These are phyloP conservation scores for Tiliacea aurago DNA, from an alignment of 2,888 invertebrate species.

Conservation along the genomic window DNA sequence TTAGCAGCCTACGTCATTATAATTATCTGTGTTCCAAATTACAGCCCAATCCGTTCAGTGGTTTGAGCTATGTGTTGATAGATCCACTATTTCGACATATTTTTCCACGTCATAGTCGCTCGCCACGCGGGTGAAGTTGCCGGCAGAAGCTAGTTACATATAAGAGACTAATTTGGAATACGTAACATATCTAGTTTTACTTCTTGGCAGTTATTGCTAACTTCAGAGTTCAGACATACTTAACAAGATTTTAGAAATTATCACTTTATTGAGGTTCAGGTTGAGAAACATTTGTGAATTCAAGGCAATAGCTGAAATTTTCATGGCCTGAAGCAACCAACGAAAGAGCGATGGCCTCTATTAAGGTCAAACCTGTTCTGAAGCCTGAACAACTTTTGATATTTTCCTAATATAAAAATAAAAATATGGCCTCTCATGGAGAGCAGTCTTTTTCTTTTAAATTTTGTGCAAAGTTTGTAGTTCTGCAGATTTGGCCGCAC, in stretches of 20 bases:
- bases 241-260: constrained; percentile 37
- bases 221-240: too few species aligned
- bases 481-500: background rate
- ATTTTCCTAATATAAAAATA: background rate
- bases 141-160: too few species aligned
- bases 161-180: too few species aligned
- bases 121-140: too few species aligned
- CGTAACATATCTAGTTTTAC: background rate
- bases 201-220: background rate
- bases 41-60: too few species aligned
- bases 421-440: background rate
- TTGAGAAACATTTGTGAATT: constrained; percentile 1
- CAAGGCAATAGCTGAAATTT: constrained; percentile 24
- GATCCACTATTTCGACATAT: too few species aligned
- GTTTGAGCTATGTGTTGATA: too few species aligned
- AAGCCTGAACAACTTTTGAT: background rate
- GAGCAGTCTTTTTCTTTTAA: background rate
- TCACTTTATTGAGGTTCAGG: constrained; percentile 4
- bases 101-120: too few species aligned
- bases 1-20: too few species aligned
- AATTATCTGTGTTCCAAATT: too few species aligned
- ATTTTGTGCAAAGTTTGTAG: background rate
- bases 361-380: constrained; percentile 16
- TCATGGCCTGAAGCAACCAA: constrained; percentile 26
- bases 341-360: constrained; percentile 11